Percentiles rank a stretch among this genome's conserved stretches.
Evolutionary conservation across 2,113 vertebrate species (phyloP).

Genomic region (Aythya baeri): DNA sequence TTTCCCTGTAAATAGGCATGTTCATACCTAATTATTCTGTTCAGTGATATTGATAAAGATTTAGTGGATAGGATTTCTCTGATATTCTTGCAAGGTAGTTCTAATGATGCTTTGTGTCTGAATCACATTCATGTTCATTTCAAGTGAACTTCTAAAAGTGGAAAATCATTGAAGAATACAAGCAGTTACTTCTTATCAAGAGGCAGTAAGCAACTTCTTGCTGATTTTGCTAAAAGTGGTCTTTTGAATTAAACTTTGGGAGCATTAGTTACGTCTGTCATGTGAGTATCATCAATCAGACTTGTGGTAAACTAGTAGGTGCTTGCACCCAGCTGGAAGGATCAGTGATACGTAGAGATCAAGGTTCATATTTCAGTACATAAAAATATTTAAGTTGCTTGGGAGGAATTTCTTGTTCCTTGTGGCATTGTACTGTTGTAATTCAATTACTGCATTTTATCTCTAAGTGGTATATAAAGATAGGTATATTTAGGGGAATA

Average conservation of each 20-base stretch:
- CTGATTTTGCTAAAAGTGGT: not conserved
- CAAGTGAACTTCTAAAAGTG: conserved; percentile 5
- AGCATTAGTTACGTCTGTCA: not conserved
- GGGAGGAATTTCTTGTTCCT: not conserved
- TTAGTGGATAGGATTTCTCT: not conserved
- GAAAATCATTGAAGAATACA: not conserved
- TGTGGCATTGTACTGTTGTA: not conserved
- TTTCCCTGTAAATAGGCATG: not conserved
- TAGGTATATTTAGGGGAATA: not conserved
- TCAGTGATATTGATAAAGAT: not conserved
- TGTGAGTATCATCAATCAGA: not conserved
- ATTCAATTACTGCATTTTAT: not conserved
- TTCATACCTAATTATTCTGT: not conserved
- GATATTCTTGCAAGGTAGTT: not conserved
- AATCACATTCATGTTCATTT: conserved; percentile 1
- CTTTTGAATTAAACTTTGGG: not conserved
- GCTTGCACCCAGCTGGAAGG: not conserved
- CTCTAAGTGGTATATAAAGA: not conserved
- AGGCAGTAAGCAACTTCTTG: conserved; percentile 6
- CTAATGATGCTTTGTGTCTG: not conserved
- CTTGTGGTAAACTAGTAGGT: not conserved
- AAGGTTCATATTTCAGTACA: not conserved
- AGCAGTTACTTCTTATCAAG: not conserved
- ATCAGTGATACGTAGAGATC: not conserved
- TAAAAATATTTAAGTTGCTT: not conserved